Percentiles rank a stretch among this genome's conserved stretches.
These are phyloP conservation scores for Ormyrus rosae DNA, from an alignment of 2,888 invertebrate genomes.

Conservation along the genomic window DNA sequence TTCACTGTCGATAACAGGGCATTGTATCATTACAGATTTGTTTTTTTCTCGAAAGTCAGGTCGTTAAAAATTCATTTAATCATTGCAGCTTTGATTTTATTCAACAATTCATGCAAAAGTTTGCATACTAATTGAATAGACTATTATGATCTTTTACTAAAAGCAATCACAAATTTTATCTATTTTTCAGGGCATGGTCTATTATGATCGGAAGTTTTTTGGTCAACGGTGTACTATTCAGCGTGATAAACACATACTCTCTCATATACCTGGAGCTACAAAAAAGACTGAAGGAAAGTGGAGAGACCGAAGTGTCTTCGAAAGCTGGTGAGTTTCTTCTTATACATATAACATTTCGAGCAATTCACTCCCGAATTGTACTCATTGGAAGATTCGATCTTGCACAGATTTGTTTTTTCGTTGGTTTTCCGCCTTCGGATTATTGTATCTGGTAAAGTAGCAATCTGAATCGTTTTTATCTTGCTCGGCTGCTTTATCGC, in stretches of 20 bases:
- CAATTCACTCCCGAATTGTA: background rate
- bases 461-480: too few species aligned
- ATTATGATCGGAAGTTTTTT: slow-evolving; percentile 91
- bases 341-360: background rate
- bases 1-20: too few species aligned
- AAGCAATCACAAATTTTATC: background rate
- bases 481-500: too few species aligned
- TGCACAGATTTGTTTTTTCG: background rate
- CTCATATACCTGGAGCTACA: slow-evolving; percentile 85
- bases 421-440: background rate
- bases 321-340: slow-evolving; percentile 85
- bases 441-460: background rate
- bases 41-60: too few species aligned
- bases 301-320: slow-evolving; percentile 84
- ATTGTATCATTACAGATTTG: too few species aligned
- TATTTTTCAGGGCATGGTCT: slow-evolving; percentile 82
- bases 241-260: slow-evolving; percentile 93
- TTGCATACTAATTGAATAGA: too few species aligned
- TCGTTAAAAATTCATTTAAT: too few species aligned
- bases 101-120: too few species aligned
- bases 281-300: slow-evolving; percentile 80
- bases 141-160: too few species aligned
- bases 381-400: background rate
- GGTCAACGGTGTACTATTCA: slow-evolving; percentile 93
- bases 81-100: too few species aligned